A percentile compares a stretch with the other conserved stretches of the same genome.
phyloP scores from a whole-genome alignment of 2,113 vertebrate genomes.

The Cettia cetti region DNA sequence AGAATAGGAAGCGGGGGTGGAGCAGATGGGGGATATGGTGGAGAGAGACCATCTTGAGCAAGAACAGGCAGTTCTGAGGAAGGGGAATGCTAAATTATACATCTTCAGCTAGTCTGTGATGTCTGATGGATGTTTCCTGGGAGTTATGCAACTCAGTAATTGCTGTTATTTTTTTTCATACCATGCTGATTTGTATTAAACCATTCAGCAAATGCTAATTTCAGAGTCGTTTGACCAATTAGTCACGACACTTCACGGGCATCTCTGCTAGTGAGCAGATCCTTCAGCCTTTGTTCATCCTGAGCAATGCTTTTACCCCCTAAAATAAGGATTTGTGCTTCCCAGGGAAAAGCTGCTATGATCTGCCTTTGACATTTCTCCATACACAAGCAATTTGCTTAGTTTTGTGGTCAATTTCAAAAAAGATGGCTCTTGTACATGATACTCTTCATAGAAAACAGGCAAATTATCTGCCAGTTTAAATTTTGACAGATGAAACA shows the following conservation, averaged over 20 bases:
- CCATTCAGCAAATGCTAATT: conserved; percentile 34
- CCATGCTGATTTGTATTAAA: not conserved
- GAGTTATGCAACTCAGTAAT: conserved; percentile 43
- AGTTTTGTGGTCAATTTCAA: not conserved
- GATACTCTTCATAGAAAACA: fast-evolving
- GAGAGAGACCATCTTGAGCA: conserved; percentile 51
- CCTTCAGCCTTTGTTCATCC: not conserved
- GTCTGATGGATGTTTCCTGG: conserved; percentile 48
- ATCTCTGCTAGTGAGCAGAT: not conserved
- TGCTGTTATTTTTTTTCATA: conserved; percentile 5
- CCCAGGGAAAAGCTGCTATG: not conserved
- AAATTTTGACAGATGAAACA: not conserved
- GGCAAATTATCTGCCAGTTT: not conserved
- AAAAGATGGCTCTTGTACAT: fast-evolving
- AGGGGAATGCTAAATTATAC: conserved; percentile 40
- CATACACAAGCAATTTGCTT: fast-evolving
- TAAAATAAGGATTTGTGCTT: not conserved
- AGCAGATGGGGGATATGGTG: conserved; percentile 52
- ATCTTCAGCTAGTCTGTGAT: conserved; percentile 28
- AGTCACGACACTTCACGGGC: not conserved
- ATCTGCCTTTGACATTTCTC: not conserved
- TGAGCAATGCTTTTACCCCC: not conserved
- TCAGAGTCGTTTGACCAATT: not conserved
- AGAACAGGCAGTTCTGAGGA: conserved; percentile 59
- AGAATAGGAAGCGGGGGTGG: conserved; percentile 48